Percentiles rank a stretch among this genome's conserved stretches.
Evolutionary conservation across 2,113 vertebrate genomes (phyloP).

Genomic region (Dromaius novaehollandiae): DNA sequence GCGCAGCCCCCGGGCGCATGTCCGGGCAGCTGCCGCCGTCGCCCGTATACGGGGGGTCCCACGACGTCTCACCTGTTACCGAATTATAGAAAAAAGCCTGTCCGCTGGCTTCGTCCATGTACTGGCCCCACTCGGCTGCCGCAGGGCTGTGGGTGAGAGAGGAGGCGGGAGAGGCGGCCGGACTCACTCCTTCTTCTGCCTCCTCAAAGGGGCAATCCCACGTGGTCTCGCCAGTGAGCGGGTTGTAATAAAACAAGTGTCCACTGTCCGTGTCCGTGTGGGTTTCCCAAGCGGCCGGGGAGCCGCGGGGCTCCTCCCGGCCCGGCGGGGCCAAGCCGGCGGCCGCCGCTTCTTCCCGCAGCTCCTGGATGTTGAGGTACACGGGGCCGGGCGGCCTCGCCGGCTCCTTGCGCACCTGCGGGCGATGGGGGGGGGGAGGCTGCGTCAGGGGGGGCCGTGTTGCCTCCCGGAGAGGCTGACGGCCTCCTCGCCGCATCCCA

Average conservation of each 20-base stretch:
- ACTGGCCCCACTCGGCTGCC: slow-evolving; percentile 82
- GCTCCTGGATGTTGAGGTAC: slow-evolving; percentile 88
- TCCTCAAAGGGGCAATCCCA: slow-evolving; percentile 90
- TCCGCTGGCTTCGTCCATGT: slow-evolving; percentile 85
- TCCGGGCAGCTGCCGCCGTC: slow-evolving; percentile 45
- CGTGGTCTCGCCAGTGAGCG: slow-evolving; percentile 84
- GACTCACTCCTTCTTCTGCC: slow-evolving; percentile 48
- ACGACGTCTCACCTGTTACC: slow-evolving; percentile 88
- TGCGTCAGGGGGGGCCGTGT: too few relatives aligned
- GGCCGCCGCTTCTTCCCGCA: slow-evolving; percentile 32
- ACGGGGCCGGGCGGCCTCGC: slow-evolving; percentile 63
- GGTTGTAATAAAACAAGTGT: slow-evolving; percentile 90
- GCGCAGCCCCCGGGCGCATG: slow-evolving; percentile 19
- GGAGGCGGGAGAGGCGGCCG: slow-evolving; percentile 19
- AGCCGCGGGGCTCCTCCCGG: background rate
- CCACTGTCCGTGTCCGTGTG: slow-evolving; percentile 86
- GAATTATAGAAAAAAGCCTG: slow-evolving; percentile 89
- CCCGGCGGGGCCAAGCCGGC: background rate
- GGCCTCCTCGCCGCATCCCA: background rate
- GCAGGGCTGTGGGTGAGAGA: slow-evolving; percentile 55
- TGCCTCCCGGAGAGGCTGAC: too few relatives aligned
- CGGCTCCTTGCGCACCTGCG: background rate
- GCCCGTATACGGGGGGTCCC: slow-evolving; percentile 80
- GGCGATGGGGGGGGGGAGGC: background rate
- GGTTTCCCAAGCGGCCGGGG: slow-evolving; percentile 84